Evolutionary conservation across 2,113 vertebrate genomes (phyloP), one percentile per base, ranked within the genome.

Genomic region (Lethenteron camtschaticum): DNA sequence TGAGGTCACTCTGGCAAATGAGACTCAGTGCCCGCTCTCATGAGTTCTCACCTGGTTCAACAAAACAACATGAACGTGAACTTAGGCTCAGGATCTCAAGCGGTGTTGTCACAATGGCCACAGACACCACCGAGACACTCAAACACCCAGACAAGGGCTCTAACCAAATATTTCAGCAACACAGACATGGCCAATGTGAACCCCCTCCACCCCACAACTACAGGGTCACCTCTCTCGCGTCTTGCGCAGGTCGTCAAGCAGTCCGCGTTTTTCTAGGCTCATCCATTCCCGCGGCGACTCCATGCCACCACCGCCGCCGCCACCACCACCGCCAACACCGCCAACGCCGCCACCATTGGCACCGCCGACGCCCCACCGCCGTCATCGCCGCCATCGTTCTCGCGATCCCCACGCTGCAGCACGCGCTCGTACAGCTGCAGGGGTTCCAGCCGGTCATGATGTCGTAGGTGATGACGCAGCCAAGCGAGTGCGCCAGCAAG

Each of bases 401-500:
- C 82, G 58, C 89, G 85, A 60, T 86, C 84, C 9, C 86, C 83
- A 57, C 82, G 86, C 71, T 88, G 84, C 70, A 92, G 83, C 73
- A 84, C 58, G 73, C 92, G 89, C 71, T 90, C 84, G 9, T 89
- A 90, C 60, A 96, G 86, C 69, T 82, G 81, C 71, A 94, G 85
- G 0, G 92, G 75, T 97, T 90, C 92, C 91, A 99, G 69, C 94
- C 92, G 0, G 86, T 97, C 86, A 99, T 94, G 78, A 97, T 96
- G 79, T 99, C 94, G 1, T 90, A 99, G 68, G 90, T 86, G 76
- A 99, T 99, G 73, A 99, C 94, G 12, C 94, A 99, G 70, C 94
- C 92, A 71, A 99, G 81, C 0, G 94, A 99, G 76, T 99, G 94
- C 9, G 94, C 94, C 74, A 97, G 87, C 6, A 99, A 87, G 10